Base-by-base conservation (phyloP, 2,113 vertebrate species). In the Tyto alba region DNA sequence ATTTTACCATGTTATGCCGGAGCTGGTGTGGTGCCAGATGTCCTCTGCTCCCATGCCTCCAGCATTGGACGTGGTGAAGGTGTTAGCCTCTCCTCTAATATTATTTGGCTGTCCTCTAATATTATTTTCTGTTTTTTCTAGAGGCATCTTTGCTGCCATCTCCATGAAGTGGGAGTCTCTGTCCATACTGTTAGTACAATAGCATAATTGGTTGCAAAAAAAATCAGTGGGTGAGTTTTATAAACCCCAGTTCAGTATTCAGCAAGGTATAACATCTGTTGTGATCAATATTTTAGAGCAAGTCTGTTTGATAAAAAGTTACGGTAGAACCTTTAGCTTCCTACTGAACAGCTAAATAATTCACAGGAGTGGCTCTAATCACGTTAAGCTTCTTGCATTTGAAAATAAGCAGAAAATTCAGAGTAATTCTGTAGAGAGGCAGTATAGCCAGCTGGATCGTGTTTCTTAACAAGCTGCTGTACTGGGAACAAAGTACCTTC, bases 241-340 rank as follows among this genome's bases (percentile, higher is more conserved):
- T 69, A 93, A 76, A 73, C 82, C 82, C 88, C 81, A 25, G 18
- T 45, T 89, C 29, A 30, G 18, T 45, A 41, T 57, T 79, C 67
- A 88, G 67, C 38, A 38, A 95, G 85, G 85, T 83, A 6, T 52
- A 83, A 63, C 93, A 94, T 76, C 88, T 88, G 63, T 71, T 71
- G 75, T 23, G 85, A 93, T 96, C 90, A 86, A 88, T 96, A 91
- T 80, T 88, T 93, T 63, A 95, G 73, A 90, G 55, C 43, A 38
- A 88, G n/a, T 57, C 67, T 88, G 66, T 69, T 40, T 88, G 93
- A 91, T 74, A 55, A 91, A 81, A 96, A 96, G 74, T 95, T 97
- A 76, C 63, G 80, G 85, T 50, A 80, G 88, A 94, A 75, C 75
- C 59, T 68, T 79, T 91, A 76, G 81, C 50, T 86, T 85, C 74